Evolutionary conservation across 37 sponge, comb jelly and placozoan species (phyloP).

Genomic region (Tethya wilhelma): DNA sequence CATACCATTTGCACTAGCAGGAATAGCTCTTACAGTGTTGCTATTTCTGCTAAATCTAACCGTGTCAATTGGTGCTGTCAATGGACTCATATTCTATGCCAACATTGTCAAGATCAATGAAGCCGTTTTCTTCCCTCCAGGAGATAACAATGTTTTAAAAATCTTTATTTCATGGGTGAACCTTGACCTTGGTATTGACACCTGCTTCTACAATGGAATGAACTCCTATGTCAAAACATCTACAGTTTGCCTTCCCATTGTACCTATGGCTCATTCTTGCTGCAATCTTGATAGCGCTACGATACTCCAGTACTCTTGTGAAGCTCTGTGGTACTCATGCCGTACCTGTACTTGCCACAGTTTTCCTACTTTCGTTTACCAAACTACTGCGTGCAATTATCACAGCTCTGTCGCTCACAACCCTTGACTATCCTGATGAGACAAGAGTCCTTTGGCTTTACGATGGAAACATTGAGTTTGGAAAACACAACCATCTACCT

Average conservation of each 20-base stretch:
- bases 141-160: background rate
- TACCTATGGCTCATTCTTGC: no score
- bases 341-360: conserved; percentile 5
- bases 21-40: background rate
- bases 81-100: no score
- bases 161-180: no score
- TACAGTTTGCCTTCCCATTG: background rate
- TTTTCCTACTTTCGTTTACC: background rate
- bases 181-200: no score
- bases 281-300: no score
- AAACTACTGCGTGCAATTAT: background rate
- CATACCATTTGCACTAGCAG: background rate
- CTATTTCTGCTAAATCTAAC: conserved; percentile 30
- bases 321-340: background rate
- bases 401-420: background rate
- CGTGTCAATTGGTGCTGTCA: conserved; percentile 27
- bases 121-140: conserved; percentile 9
- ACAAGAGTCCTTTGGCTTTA: background rate
- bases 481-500: no score
- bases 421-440: background rate
- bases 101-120: no score
- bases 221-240: background rate
- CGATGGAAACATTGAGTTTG: background rate
- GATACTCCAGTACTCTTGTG: no score
- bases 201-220: background rate